Evolutionary conservation across 2,113 vertebrate species (phyloP).

Genomic region (Halcyon malimbica): DNA sequence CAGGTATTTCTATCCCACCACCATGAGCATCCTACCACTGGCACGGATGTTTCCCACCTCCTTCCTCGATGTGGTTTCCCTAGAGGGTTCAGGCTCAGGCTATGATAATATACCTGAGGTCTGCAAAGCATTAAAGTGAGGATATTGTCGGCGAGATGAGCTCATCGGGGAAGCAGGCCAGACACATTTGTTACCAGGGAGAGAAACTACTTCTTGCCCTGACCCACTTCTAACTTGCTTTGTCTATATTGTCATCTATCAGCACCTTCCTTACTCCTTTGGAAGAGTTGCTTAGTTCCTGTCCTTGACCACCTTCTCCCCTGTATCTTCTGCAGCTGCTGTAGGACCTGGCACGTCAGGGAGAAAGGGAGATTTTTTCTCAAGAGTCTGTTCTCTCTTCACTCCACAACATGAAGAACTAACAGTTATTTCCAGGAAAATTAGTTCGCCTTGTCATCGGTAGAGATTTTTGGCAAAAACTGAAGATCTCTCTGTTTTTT

Average conservation of each 20-base stretch:
- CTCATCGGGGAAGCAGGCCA: conserved; percentile 74
- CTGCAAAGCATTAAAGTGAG: conserved; percentile 75
- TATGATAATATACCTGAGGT: conserved; percentile 71
- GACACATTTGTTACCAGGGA: conserved; percentile 55
- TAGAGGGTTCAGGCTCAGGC: conserved; percentile 67
- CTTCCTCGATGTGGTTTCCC: conserved; percentile 61
- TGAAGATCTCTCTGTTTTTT: not conserved
- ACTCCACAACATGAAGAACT: not conserved
- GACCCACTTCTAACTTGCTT: conserved; percentile 26
- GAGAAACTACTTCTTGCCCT: conserved; percentile 39
- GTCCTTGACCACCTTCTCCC: conserved; percentile 3
- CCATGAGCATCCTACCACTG: accelerated
- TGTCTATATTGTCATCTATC: conserved; percentile 64
- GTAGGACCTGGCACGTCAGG: not conserved
- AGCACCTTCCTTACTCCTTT: conserved; percentile 58
- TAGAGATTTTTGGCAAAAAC: not conserved
- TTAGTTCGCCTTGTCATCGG: not conserved
- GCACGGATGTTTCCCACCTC: not conserved
- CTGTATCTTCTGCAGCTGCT: not conserved
- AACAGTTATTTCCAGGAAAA: not conserved
- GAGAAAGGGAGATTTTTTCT: conserved; percentile 1
- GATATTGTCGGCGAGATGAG: conserved; percentile 76
- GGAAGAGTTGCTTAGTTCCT: conserved; percentile 19
- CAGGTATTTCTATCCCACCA: not conserved
- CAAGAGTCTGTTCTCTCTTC: not conserved